Conservation (phyloP, 64 coral and sea anemone species). For the Montipora cactus region DNA sequence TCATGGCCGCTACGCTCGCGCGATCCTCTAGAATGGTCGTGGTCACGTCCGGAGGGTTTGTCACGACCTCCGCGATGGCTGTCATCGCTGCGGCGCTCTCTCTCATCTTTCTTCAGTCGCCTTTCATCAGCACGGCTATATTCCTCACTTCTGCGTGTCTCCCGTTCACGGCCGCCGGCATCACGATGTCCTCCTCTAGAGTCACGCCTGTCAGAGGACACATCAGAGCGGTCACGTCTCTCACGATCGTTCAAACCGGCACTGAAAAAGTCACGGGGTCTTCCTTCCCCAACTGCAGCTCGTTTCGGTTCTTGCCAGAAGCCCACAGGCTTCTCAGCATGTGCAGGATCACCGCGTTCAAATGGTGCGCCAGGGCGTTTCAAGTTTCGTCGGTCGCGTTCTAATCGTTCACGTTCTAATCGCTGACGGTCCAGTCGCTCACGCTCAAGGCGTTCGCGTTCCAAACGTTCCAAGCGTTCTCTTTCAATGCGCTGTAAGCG, state of each 20-base stretch:
- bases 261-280: slow-evolving; percentile 84
- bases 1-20: slow-evolving; percentile 45
- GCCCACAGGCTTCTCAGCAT: slow-evolving; percentile 68
- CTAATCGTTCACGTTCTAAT: slow-evolving; percentile 84
- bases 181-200: slow-evolving; percentile 88
- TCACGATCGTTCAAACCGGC: slow-evolving; percentile 66
- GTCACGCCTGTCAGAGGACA: slow-evolving; percentile 76
- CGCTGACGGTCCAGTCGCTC: slow-evolving; percentile 91
- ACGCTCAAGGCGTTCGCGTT: slow-evolving; percentile 95
- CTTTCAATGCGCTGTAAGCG: slow-evolving; percentile 93
- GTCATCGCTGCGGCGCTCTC: slow-evolving; percentile 61
- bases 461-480: slow-evolving; percentile 90
- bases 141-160: slow-evolving; percentile 54
- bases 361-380: slow-evolving; percentile 75
- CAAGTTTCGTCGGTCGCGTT: slow-evolving; percentile 76
- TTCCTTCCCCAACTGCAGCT: slow-evolving; percentile 69
- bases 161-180: slow-evolving; percentile 50
- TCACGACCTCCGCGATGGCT: slow-evolving; percentile 79
- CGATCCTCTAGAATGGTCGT: slow-evolving; percentile 60
- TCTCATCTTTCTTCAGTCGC: slow-evolving; percentile 78
- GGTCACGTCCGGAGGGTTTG: slow-evolving; percentile 51
- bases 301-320: slow-evolving; percentile 95
- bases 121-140: slow-evolving; percentile 72
- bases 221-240: slow-evolving; percentile 60
- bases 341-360: slow-evolving; percentile 60